Conservation (phyloP, 2,797 vertebrate species). For the Threskiornis aethiopicus region DNA sequence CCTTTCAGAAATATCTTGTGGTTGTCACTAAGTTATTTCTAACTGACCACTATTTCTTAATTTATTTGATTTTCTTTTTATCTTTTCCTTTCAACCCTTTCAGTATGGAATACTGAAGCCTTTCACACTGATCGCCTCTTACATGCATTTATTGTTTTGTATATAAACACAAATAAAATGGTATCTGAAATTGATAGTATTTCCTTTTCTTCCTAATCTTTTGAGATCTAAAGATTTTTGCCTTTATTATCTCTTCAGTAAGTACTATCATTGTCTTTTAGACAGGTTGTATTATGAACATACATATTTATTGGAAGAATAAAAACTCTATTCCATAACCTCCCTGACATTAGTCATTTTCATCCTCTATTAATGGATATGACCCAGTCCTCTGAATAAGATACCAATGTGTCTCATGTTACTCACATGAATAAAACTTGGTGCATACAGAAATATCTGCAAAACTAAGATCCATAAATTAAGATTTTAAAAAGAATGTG, state of each 20-base stretch:
- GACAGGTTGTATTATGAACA: background rate
- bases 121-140: background rate
- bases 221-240: background rate
- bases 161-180: background rate
- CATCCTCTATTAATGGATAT: background rate
- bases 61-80: background rate
- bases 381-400: background rate
- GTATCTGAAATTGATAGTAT: background rate
- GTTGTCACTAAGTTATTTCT: background rate
- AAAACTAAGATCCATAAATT: background rate
- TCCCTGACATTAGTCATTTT: background rate
- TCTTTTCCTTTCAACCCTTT: background rate
- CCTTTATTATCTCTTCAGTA: background rate
- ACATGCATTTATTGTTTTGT: background rate
- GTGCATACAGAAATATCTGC: background rate
- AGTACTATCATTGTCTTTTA: background rate
- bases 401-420: fast-evolving
- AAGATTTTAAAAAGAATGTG: background rate
- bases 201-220: background rate
- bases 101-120: background rate
- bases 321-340: background rate
- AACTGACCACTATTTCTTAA: background rate
- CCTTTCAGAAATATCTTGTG: background rate
- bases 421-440: background rate
- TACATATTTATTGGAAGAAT: background rate